Evolutionary conservation across 2,888 invertebrate species (phyloP).

Genomic region (Ariolimax columbianus): DNA sequence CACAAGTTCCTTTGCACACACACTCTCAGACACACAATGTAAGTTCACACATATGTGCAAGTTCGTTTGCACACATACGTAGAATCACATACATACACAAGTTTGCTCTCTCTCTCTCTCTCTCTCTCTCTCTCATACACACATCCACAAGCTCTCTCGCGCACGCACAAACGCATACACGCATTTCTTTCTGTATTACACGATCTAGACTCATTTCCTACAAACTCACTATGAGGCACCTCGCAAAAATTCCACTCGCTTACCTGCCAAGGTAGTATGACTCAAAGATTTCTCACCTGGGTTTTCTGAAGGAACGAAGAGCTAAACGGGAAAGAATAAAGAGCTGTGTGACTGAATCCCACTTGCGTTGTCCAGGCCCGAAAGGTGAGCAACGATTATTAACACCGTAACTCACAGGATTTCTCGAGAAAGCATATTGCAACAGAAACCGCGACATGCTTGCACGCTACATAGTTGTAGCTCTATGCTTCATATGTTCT

Average conservation of each 20-base stretch:
- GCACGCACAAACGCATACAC: background rate
- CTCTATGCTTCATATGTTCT: too few species aligned
- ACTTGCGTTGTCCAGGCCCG: background rate
- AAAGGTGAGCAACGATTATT: background rate
- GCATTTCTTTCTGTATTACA: background rate
- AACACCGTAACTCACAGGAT: background rate
- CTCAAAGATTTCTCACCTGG: background rate
- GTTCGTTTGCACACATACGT: too few species aligned
- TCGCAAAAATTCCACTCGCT: background rate
- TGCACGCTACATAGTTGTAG: too few species aligned
- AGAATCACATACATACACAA: too few species aligned
- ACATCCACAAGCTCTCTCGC: background rate
- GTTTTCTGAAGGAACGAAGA: background rate
- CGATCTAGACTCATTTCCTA: background rate
- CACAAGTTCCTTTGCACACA: background rate
- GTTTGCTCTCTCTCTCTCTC: too few species aligned
- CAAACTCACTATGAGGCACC: background rate
- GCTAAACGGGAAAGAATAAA: background rate
- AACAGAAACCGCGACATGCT: too few species aligned
- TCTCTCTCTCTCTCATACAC: background rate
- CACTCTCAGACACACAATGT: too few species aligned
- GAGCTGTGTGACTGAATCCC: background rate
- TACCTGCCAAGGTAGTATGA: background rate
- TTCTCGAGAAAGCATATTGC: too few species aligned
- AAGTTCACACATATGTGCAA: too few species aligned